phyloP scores from a whole-genome alignment of 2,113 vertebrate species.

The Corythornis vintsioides region DNA sequence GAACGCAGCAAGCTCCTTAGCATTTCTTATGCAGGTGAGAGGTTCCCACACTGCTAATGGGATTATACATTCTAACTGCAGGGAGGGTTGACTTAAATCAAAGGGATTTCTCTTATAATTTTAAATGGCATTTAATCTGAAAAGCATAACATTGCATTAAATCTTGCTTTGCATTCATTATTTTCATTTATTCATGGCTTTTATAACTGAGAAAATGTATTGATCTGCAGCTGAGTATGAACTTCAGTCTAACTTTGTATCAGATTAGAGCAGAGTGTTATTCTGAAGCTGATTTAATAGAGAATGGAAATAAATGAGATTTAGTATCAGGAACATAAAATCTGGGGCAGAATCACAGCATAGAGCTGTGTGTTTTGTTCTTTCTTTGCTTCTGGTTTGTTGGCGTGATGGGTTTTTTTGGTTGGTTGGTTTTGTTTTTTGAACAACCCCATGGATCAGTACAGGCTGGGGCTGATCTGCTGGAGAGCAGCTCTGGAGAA shows the following conservation, averaged over 20 bases:
- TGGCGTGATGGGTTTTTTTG: neutral
- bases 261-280: neutral
- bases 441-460: neutral
- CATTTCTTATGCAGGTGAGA: conserved; percentile 92
- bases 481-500: no score
- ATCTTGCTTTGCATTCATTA: neutral
- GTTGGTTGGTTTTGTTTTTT: neutral
- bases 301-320: neutral
- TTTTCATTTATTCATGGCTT: neutral
- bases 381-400: neutral
- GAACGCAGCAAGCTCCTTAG: conserved; percentile 95
- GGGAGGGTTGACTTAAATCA: conserved; percentile 46
- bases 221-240: neutral
- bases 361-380: neutral
- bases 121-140: conserved; percentile 41
- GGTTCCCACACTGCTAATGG: conserved; percentile 21
- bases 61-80: conserved; percentile 41
- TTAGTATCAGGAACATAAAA: neutral
- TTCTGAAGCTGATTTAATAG: neutral
- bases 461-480: no score
- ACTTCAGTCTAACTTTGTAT: neutral
- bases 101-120: conserved; percentile 30
- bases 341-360: neutral
- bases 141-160: neutral
- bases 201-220: neutral